Evolutionary conservation across 1,140 invertebrate genomes (phyloP), one percentile per base, ranked within the genome.

Genomic region (Euwallacea similis): DNA sequence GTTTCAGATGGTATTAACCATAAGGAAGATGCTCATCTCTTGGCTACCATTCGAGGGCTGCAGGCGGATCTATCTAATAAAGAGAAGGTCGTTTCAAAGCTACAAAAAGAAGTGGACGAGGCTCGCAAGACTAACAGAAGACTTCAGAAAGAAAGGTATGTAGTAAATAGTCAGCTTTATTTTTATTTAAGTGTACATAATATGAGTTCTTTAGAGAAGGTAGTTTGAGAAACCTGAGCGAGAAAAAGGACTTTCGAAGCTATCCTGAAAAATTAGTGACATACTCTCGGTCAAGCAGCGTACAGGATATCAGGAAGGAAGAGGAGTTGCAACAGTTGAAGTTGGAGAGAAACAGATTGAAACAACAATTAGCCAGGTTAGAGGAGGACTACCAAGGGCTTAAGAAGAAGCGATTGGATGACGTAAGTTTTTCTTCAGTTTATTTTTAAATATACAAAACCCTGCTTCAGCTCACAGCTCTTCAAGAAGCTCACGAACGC

Each of bases 401-500:
- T 71, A 91, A 92, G 75, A 89, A 88, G 69, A 92, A 92, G 77
- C 83, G 91, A 42, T 82, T 93, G 72, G 88, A 91, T 76, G 91
- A 93, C 82, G 86, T 90, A 80, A 87, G 88, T 50, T 50, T 10
- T 56, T 56, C 4, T 15, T n/a, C n/a, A 56, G 9, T 16, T 56
- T 56, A 56, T 7, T 56, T 21, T 56, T 15, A 21, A 56, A 8
- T 8, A 43, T 3, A 3, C 7, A 41, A 50, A 13, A 6, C 46
- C 13, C 6, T 50, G 9, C 6, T 50, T 63, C 76, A 91, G 89
- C 79, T 93, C 7, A 91, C 91, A 80, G 86, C 89, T 6, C 81
- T 92, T 4, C 91, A 93, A 81, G 85, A 90, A 68, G 89, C 91
- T 7, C 91, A 93, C 68, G 91, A 93, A 75, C 86, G 88, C 42